A percentile compares a stretch with the other conserved stretches of the same genome.
Evolutionary conservation across 2,113 vertebrate genomes (phyloP).

Genomic region (Chloropsis cyanopogon): DNA sequence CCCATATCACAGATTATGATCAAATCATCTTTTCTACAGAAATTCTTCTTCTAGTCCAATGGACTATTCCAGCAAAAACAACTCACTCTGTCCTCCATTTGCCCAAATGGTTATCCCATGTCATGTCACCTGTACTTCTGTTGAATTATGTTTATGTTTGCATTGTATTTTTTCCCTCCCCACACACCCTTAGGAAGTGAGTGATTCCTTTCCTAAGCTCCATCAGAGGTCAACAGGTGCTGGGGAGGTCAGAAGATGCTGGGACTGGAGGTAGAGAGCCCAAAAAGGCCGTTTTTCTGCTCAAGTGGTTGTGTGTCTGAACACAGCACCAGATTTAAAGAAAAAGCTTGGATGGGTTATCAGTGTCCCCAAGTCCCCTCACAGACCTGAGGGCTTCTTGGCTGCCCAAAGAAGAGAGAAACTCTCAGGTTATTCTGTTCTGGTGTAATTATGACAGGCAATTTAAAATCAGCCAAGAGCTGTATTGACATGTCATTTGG

Average conservation of each 20-base stretch:
- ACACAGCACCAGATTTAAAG: background rate
- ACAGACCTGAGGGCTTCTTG: background rate
- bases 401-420: background rate
- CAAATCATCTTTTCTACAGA: background rate
- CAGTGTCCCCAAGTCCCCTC: background rate
- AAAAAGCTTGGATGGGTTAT: background rate
- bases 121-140: background rate
- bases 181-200: background rate
- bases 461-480: background rate
- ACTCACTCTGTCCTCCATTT: background rate
- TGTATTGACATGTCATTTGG: background rate
- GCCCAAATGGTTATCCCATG: background rate
- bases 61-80: background rate
- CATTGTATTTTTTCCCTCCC: background rate
- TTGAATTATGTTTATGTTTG: background rate
- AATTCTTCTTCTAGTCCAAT: background rate
- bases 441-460: background rate
- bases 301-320: fast-evolving
- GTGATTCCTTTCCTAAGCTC: background rate
- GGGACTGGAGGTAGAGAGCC: background rate
- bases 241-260: background rate
- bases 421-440: background rate
- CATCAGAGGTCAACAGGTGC: background rate
- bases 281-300: background rate
- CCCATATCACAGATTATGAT: background rate